Conservation (phyloP, 1,140 invertebrate genomes). For the Campoletis sonorensis region DNA sequence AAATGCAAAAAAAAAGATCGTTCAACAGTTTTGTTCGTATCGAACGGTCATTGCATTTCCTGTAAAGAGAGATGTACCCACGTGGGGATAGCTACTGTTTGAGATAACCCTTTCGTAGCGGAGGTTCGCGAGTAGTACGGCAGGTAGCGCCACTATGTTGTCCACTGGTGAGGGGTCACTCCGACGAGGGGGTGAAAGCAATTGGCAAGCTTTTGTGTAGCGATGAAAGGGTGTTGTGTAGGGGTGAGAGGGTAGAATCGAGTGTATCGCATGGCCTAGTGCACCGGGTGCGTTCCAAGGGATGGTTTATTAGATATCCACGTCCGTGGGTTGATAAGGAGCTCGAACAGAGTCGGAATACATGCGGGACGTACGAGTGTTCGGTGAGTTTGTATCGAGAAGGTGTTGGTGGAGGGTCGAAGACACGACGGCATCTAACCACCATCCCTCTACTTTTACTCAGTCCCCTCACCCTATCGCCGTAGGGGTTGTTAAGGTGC, state of each 20-base stretch:
- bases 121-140: conserved; percentile 63
- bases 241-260: conserved; percentile 50
- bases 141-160: conserved; percentile 72
- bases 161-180: conserved; percentile 54
- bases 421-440: conserved; percentile 36
- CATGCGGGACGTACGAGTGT: conserved; percentile 33
- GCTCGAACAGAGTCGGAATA: conserved; percentile 30
- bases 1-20: neutral
- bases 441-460: conserved; percentile 7
- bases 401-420: conserved; percentile 52
- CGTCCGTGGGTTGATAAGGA: conserved; percentile 66
- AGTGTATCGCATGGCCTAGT: conserved; percentile 63
- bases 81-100: conserved; percentile 16
- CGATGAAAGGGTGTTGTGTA: neutral
- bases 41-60: conserved; percentile 53
- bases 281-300: conserved; percentile 68
- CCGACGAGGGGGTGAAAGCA: neutral
- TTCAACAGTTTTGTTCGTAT: conserved; percentile 4
- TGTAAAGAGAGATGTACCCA: conserved; percentile 24
- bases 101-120: conserved; percentile 69
- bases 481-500: conserved; percentile 76
- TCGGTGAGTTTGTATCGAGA: conserved; percentile 36
- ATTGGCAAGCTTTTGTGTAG: conserved; percentile 41
- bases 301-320: conserved; percentile 75
- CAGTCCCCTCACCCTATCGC: conserved; percentile 43